Evolutionary conservation across 2,888 invertebrate genomes (phyloP).

Genomic region (Fragum fragum): DNA sequence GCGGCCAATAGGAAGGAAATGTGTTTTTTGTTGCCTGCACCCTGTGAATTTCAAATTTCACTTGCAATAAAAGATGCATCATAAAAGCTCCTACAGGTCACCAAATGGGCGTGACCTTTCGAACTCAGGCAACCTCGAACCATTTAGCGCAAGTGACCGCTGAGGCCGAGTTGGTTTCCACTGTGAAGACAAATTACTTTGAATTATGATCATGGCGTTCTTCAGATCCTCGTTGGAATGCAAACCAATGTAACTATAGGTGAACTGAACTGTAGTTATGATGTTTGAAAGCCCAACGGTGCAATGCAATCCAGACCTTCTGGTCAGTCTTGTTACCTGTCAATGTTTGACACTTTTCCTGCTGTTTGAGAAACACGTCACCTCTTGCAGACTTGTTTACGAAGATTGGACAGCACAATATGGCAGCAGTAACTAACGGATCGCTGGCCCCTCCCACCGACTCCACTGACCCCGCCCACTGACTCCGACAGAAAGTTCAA

Average conservation of each 20-base stretch:
- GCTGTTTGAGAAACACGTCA: too few relatives aligned
- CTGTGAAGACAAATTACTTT: slow-evolving; percentile 20
- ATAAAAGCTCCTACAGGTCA: slow-evolving; percentile 19
- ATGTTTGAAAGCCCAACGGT: too few relatives aligned
- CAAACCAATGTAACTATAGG: too few relatives aligned
- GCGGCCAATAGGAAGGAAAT: not conserved
- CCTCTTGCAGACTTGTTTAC: too few relatives aligned
- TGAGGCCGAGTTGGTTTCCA: not conserved
- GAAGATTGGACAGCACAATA: too few relatives aligned
- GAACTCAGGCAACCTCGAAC: slow-evolving; percentile 7
- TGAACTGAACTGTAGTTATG: too few relatives aligned
- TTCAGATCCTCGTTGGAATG: not conserved
- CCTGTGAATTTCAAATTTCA: slow-evolving; percentile 14
- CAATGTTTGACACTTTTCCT: not conserved
- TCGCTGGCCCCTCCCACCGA: too few relatives aligned
- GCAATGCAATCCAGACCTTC: not conserved
- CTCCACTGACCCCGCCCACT: too few relatives aligned
- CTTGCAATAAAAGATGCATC: slow-evolving; percentile 24
- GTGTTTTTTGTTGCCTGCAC: slow-evolving; percentile 15
- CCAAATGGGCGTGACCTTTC: slow-evolving; percentile 27
- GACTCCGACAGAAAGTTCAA: too few relatives aligned
- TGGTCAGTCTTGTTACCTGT: slow-evolving; percentile 1
- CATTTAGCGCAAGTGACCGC: slow-evolving; percentile 16
- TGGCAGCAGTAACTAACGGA: too few relatives aligned
- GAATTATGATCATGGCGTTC: not conserved